Evolutionary conservation across 2,797 vertebrate species (phyloP).

Genomic region (Thaleichthys pacificus): DNA sequence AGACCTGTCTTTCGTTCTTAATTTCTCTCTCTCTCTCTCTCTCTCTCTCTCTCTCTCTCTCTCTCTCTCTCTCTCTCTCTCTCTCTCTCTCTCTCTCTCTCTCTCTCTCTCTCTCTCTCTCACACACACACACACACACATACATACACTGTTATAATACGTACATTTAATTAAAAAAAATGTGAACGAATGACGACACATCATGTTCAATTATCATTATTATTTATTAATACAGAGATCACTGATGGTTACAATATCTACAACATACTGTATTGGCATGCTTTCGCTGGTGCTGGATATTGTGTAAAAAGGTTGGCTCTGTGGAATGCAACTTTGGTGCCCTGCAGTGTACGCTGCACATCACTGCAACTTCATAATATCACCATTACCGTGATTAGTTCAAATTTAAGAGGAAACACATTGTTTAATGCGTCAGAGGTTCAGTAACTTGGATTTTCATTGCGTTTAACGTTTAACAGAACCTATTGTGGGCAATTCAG

Average conservation of each 20-base stretch:
- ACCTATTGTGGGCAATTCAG: not conserved
- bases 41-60: not conserved
- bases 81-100: not conserved
- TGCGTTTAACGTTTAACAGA: not conserved
- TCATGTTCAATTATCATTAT: constrained; percentile 50
- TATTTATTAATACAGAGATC: constrained; percentile 97
- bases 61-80: no score
- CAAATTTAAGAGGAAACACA: constrained; percentile 39
- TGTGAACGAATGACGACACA: not conserved
- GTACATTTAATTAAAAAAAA: not conserved
- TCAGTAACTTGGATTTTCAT: not conserved
- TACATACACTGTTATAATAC: not conserved
- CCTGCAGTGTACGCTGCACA: constrained; percentile 66
- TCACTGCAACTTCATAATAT: constrained; percentile 71
- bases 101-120: not conserved
- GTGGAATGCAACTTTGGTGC: constrained; percentile 44
- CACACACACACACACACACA: not conserved
- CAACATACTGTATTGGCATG: constrained; percentile 81
- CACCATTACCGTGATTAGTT: constrained; percentile 34
- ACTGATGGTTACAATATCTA: constrained; percentile 93
- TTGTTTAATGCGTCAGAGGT: constrained; percentile 12
- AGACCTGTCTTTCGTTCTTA: no score
- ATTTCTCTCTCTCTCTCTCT: no score
- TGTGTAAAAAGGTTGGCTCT: constrained; percentile 64
- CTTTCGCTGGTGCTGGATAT: constrained; percentile 78